phyloP scores from a whole-genome alignment of 2,113 vertebrate species.

The Euleptes europaea region DNA sequence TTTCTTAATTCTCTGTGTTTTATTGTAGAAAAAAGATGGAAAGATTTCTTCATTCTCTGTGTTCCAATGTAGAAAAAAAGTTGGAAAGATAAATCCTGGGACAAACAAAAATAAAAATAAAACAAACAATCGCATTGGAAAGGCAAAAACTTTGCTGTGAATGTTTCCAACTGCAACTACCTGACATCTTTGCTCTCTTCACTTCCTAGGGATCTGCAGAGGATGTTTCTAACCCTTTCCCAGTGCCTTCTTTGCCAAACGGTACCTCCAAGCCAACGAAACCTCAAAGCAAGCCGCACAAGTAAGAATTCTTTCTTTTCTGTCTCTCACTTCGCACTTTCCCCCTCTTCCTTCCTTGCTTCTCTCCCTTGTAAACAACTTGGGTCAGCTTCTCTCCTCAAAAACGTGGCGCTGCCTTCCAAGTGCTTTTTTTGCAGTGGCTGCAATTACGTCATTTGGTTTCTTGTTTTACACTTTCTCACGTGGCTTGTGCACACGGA shows the following conservation, averaged over 20 bases:
- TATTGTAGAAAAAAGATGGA: neutral
- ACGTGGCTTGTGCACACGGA: neutral
- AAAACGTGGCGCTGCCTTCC: neutral
- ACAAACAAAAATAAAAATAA: too few species aligned
- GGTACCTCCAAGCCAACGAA: conserved; percentile 73
- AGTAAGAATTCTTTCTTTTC: conserved; percentile 67
- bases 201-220: conserved; percentile 74
- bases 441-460: neutral
- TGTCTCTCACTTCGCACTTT: neutral
- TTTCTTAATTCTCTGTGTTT: neutral
- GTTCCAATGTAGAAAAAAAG: too few species aligned
- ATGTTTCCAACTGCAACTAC: neutral
- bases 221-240: conserved; percentile 64
- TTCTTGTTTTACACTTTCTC: neutral
- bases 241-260: conserved; percentile 77
- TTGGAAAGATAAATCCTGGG: neutral
- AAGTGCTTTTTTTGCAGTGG: neutral
- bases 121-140: conserved; percentile 1
- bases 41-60: neutral
- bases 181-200: neutral
- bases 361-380: neutral
- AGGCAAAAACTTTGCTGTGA: neutral
- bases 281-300: conserved; percentile 77
- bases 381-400: neutral
- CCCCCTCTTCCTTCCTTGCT: neutral